phyloP scores from a whole-genome alignment of 2,113 vertebrate genomes.

The Acanthochromis polyacanthus region DNA sequence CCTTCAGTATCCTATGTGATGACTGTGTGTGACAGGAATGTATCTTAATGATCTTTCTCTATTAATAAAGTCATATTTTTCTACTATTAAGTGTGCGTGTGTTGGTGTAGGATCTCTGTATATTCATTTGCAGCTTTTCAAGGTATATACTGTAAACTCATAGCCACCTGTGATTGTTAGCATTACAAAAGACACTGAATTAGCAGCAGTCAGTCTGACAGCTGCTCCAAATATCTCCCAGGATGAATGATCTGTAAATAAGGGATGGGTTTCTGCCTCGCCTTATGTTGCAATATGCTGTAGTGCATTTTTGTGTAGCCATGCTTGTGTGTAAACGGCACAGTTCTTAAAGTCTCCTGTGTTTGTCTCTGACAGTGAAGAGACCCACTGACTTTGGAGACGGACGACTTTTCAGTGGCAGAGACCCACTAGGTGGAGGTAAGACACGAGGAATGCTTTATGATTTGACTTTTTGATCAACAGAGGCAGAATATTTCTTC shows the following conservation, averaged over 20 bases:
- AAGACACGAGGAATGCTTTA: neutral
- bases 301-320: neutral
- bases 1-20: constrained; percentile 72
- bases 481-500: no score
- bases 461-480: neutral
- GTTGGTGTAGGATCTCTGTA: neutral
- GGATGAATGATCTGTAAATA: neutral
- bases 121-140: neutral
- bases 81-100: constrained; percentile 77
- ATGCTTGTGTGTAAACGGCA: neutral
- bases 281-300: neutral
- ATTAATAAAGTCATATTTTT: constrained; percentile 99
- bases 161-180: neutral
- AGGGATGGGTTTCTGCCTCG: no score
- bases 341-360: constrained; percentile 41
- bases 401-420: constrained; percentile 73
- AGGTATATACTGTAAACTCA: no score
- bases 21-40: constrained; percentile 81
- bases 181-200: neutral
- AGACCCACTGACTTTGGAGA: constrained; percentile 75
- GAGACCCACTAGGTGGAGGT: constrained; percentile 76
- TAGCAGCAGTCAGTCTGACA: neutral
- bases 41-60: constrained; percentile 91
- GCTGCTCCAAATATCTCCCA: neutral
- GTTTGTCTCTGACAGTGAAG: constrained; percentile 74